Evolutionary conservation across 2,888 invertebrate genomes (phyloP).

Genomic region (Callimorpha dominula): DNA sequence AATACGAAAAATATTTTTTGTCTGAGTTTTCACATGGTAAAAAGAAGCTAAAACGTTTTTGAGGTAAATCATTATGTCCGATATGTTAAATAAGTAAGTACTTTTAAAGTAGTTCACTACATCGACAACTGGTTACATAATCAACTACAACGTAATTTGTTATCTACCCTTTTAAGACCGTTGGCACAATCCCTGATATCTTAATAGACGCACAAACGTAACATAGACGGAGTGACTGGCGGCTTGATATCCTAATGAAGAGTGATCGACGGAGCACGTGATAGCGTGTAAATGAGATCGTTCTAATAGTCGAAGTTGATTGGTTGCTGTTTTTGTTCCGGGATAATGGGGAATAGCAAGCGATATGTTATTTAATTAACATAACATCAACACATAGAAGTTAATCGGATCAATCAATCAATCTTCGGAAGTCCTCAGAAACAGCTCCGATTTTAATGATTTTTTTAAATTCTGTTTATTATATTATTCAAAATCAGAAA

Average conservation of each 20-base stretch:
- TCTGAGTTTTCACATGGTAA: neutral
- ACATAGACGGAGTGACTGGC: constrained; percentile 27
- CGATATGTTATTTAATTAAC: no score
- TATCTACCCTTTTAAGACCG: constrained; percentile 33
- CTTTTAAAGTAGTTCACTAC: neutral
- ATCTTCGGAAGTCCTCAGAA: no score
- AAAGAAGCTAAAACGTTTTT: neutral
- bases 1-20: neutral
- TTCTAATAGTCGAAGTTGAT: constrained; percentile 19
- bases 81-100: neutral
- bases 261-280: constrained; percentile 45
- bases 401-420: no score
- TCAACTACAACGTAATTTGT: constrained; percentile 15
- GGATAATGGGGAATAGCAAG: neutral
- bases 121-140: neutral
- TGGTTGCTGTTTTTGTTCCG: constrained; percentile 10
- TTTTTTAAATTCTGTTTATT: no score
- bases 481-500: no score
- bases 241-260: constrained; percentile 53
- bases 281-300: constrained; percentile 30
- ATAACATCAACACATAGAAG: no score
- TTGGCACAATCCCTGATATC: constrained; percentile 26
- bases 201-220: constrained; percentile 20
- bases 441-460: no score
- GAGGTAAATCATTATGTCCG: neutral